phyloP scores from a whole-genome alignment of 2,797 vertebrate species.

The Spinus olivaceus region DNA sequence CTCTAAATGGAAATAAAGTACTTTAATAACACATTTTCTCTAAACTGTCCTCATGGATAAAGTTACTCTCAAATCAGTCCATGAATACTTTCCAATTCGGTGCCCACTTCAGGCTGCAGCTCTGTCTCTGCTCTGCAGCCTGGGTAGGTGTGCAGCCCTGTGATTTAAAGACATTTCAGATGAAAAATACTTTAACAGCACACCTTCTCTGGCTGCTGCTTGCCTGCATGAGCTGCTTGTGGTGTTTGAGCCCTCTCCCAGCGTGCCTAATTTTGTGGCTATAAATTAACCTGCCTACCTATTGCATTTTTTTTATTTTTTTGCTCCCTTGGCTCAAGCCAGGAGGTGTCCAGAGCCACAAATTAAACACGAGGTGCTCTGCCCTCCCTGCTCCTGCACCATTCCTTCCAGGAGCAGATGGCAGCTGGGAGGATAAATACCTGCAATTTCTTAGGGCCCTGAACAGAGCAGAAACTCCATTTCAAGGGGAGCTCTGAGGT shows the following conservation, averaged over 20 bases:
- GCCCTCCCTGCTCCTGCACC: background rate
- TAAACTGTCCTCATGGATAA: constrained; percentile 48
- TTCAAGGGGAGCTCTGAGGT: background rate
- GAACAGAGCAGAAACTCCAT: background rate
- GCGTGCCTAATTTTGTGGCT: background rate
- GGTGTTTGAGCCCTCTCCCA: background rate
- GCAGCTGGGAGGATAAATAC: background rate
- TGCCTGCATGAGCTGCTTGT: background rate
- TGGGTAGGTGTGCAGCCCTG: background rate
- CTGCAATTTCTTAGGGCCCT: background rate
- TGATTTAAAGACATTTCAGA: constrained; percentile 34
- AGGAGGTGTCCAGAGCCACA: background rate
- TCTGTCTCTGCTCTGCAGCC: background rate
- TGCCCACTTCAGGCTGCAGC: constrained; percentile 19
- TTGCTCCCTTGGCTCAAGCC: background rate
- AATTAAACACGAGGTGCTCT: background rate
- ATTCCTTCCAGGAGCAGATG: background rate
- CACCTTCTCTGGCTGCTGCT: background rate
- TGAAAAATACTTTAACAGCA: background rate
- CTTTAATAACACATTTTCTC: constrained; percentile 68
- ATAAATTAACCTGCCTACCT: background rate
- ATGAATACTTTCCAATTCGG: constrained; percentile 40
- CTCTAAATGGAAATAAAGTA: constrained; percentile 70
- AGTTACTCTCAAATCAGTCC: constrained; percentile 57
- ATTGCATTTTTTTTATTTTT: background rate